Evolutionary conservation across 2,797 vertebrate species (phyloP).

Genomic region (Glossophaga mutica): DNA sequence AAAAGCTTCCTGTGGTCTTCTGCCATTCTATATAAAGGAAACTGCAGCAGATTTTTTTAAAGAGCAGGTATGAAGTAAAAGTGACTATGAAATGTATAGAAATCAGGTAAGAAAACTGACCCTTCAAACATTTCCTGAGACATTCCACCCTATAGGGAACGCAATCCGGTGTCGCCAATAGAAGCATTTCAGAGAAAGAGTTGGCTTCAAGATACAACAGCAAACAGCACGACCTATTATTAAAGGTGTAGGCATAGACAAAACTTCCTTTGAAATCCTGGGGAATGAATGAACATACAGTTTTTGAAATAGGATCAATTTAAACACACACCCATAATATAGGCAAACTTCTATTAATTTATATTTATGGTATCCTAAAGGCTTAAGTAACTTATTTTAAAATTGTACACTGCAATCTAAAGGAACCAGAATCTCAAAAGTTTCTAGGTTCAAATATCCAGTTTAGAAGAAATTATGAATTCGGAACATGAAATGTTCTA

Average conservation of each 20-base stretch:
- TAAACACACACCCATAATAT: background rate
- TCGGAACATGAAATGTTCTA: background rate
- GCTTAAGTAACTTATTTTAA: background rate
- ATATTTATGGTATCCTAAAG: background rate
- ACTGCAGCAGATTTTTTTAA: too few species aligned
- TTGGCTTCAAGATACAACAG: background rate
- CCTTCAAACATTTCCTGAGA: background rate
- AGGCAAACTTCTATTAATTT: background rate
- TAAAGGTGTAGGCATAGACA: background rate
- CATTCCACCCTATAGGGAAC: background rate
- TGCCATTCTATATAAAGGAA: background rate
- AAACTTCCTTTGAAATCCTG: background rate
- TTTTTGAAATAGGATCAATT: background rate
- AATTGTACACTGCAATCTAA: background rate
- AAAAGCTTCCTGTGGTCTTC: background rate
- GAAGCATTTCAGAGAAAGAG: background rate
- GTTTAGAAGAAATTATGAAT: background rate
- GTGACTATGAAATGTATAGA: background rate
- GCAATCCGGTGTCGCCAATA: background rate
- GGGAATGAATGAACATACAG: background rate
- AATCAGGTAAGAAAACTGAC: background rate
- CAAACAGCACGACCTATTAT: background rate
- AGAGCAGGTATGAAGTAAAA: background rate
- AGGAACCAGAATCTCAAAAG: background rate
- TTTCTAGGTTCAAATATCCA: background rate